Evolutionary conservation across 2,113 vertebrate species (phyloP), one percentile per base, ranked within the genome.

Genomic region (Regulus satrapa): DNA sequence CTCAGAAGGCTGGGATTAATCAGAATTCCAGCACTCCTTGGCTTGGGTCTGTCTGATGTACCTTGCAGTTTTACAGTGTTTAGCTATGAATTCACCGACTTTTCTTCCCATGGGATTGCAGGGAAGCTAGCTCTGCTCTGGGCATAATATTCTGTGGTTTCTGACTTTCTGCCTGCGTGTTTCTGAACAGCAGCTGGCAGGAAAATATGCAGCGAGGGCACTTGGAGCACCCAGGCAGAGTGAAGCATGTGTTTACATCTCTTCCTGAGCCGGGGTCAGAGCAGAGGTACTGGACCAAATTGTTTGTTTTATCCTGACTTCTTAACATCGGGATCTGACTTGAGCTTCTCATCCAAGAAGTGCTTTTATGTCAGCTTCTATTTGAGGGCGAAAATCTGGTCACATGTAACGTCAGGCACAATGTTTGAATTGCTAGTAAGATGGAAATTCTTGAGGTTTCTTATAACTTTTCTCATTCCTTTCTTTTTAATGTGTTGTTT

Each of bases 361-460:
- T 58, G 17, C 62, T 92, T 89, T 94, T 16, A 16, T 66, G 75
- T 92, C 76, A 80, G 38, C 51, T 85, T 95, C 40, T 34, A 64
- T 94, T 92, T 18, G 14, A 90, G 45, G 82, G 64, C 92, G 89
- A 94, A 94, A 82, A 87, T 95, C 58, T 95, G 54, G 66, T 97
- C 64, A 46, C 31, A 52, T 14, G 18, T 48, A 89, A 88, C 24
- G 75, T 78, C 29, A 55, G 25, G 16, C 13, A 48, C 24, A 46
- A 10, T 58, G 40, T 79, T 48, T 80, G 64, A 77, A 64, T 89
- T 90, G 34, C 59, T 89, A 82, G 26, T 26, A 38, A 73, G 64
- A 85, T 87, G 80, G 91, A 96, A 96, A 97, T 67, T 85, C 84
- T 92, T 77, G 90, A 92, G 83, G 88, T 56, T 96, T 94, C 69